Conservation (phyloP, 2,113 vertebrate genomes). For the Seriola dumerili region DNA sequence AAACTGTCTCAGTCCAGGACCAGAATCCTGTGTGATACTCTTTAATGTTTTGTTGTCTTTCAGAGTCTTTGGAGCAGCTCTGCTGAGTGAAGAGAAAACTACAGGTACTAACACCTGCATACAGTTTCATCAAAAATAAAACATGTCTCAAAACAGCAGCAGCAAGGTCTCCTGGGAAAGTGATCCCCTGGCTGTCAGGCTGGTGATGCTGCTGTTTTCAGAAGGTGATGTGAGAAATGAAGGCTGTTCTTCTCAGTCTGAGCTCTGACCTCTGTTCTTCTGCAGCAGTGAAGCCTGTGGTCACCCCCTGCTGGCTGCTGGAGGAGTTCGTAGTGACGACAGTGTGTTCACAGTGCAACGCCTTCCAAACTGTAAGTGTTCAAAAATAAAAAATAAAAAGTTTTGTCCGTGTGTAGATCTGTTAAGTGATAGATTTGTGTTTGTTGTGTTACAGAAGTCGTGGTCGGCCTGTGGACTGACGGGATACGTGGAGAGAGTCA, state of each 20-base stretch:
- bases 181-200: background rate
- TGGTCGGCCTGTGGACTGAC: conserved; percentile 63
- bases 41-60: conserved; percentile 26
- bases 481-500: conserved; percentile 73
- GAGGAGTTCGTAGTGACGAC: conserved; percentile 73
- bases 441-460: conserved; percentile 55
- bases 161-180: background rate
- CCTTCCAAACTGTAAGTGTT: conserved; percentile 65
- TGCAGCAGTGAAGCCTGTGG: conserved; percentile 38
- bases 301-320: conserved; percentile 71
- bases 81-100: conserved; percentile 65
- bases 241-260: background rate
- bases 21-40: background rate
- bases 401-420: no score
- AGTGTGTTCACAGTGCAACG: conserved; percentile 57
- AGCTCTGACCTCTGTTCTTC: background rate
- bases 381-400: no score
- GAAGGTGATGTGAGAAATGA: no score
- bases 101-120: conserved; percentile 48
- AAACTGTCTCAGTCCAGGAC: background rate
- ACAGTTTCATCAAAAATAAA: background rate
- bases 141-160: background rate
- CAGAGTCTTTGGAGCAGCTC: conserved; percentile 74
- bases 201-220: background rate
- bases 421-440: background rate